Percentiles rank a stretch among this genome's conserved stretches.
Conservation (phyloP, 2,797 vertebrate genomes). For the Holocentrus rufus region DNA sequence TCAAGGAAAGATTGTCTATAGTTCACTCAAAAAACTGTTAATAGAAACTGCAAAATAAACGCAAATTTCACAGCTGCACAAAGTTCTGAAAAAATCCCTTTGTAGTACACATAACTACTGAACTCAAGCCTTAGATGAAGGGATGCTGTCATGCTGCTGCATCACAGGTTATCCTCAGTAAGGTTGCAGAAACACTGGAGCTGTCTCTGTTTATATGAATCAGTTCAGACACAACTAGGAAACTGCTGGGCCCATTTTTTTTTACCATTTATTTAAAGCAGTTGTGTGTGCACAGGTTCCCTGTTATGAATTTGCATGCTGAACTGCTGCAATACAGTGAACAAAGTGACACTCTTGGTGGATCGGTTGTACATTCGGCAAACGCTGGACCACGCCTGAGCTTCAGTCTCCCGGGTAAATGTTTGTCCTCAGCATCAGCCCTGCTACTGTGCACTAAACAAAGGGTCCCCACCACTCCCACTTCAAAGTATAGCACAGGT, state of each 20-base stretch:
- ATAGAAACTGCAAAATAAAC: neutral
- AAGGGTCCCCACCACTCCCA: constrained; percentile 39
- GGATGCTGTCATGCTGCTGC: neutral
- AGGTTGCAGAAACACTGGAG: neutral
- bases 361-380: neutral
- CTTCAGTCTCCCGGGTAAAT: constrained; percentile 47
- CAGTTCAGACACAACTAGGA: neutral
- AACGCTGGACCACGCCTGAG: constrained; percentile 27
- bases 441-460: constrained; percentile 61
- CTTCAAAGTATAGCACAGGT: constrained; percentile 20
- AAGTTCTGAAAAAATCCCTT: neutral
- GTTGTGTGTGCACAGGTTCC: neutral
- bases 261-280: neutral
- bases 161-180: neutral
- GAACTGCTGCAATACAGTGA: neutral
- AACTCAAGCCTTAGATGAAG: neutral
- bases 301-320: neutral
- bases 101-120: neutral
- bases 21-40: neutral
- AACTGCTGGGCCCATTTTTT: neutral
- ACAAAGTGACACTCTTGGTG: neutral
- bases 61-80: neutral
- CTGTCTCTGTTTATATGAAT: neutral
- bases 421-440: constrained; percentile 57
- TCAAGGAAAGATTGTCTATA: too few relatives aligned